Percentiles rank a stretch among this genome's conserved stretches.
These are phyloP conservation scores for Geodia barretti DNA, from an alignment of 37 sponge, comb jelly and placozoan species.

Conservation along the genomic window DNA sequence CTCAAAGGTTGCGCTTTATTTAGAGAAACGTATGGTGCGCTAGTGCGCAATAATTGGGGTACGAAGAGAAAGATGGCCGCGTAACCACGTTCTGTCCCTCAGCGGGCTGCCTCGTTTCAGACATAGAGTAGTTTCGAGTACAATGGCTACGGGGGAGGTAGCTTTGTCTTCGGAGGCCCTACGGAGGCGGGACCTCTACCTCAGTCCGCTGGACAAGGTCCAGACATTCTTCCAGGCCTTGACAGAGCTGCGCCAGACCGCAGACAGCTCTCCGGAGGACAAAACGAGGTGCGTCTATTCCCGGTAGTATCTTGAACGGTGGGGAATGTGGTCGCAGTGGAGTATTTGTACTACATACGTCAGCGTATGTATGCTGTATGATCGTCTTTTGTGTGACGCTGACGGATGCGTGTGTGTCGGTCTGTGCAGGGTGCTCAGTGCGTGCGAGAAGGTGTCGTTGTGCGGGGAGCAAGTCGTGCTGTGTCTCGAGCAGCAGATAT, in stretches of 20 bases:
- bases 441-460: constrained; percentile 28
- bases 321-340: too few species aligned
- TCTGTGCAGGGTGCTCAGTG: constrained; percentile 10
- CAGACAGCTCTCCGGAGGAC: neutral
- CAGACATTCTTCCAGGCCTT: constrained; percentile 49
- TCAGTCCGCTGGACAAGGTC: constrained; percentile 40
- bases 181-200: neutral
- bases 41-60: too few species aligned
- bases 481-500: constrained; percentile 48
- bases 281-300: neutral
- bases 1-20: too few species aligned
- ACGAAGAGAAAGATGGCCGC: too few species aligned
- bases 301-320: neutral
- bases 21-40: too few species aligned
- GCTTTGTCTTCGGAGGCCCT: neutral
- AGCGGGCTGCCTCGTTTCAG: too few species aligned
- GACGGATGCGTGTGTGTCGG: neutral
- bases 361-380: neutral
- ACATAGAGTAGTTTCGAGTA: too few species aligned
- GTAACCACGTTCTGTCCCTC: too few species aligned
- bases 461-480: constrained; percentile 32
- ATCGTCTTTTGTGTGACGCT: neutral
- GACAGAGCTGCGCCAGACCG: neutral
- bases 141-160: too few species aligned
- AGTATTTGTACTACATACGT: too few species aligned